Conservation (phyloP, 2,888 invertebrate genomes). For the Caenorhabditis wallacei region DNA sequence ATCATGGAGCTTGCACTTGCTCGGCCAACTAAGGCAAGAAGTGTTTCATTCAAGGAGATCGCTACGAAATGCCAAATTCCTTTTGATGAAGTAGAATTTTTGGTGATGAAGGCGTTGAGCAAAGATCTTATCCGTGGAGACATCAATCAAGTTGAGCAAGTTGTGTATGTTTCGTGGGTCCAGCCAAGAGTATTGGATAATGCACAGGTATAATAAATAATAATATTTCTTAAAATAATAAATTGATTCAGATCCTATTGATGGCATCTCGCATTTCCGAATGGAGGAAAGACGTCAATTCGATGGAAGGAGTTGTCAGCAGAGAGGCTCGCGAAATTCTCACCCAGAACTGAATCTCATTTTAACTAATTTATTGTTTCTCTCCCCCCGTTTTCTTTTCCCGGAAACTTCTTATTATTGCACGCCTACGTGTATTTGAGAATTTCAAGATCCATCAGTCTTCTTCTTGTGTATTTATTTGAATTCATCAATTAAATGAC, state of each 20-base stretch:
- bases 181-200: conserved; percentile 90
- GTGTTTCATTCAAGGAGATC: conserved; percentile 93
- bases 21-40: conserved; percentile 91
- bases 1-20: conserved; percentile 99
- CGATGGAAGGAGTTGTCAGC: conserved; percentile 89
- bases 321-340: conserved; percentile 90
- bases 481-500: conserved; percentile 48
- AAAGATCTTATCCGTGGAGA: conserved; percentile 92
- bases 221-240: not conserved
- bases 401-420: conserved; percentile 37
- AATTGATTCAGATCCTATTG: conserved; percentile 86
- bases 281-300: conserved; percentile 89
- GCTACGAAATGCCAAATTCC: conserved; percentile 90
- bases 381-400: not conserved
- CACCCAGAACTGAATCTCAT: conserved; percentile 84
- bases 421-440: conserved; percentile 48
- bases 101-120: conserved; percentile 98
- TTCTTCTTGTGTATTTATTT: conserved; percentile 56
- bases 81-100: conserved; percentile 88
- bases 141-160: conserved; percentile 86
- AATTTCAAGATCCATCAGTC: conserved; percentile 41
- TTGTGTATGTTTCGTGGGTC: conserved; percentile 91
- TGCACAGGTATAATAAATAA: conserved; percentile 85
- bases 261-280: conserved; percentile 89
- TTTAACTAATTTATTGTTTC: conserved; percentile 41